Percentiles rank a stretch among this genome's conserved stretches.
phyloP scores from a whole-genome alignment of 2,797 vertebrate species.

The Cyprinella venusta region DNA sequence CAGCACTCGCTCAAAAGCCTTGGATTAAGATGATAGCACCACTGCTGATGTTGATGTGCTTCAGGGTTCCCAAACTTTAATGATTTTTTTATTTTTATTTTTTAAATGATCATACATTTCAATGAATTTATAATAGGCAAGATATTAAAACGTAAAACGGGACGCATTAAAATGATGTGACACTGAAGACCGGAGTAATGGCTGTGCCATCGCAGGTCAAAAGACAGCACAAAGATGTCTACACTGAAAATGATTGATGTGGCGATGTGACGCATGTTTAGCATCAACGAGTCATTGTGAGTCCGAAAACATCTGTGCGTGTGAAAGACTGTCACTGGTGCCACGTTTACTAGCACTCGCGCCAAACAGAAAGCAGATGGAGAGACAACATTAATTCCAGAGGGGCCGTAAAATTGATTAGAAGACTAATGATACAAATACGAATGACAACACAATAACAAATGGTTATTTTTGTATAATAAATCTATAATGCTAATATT shows the following conservation, averaged over 20 bases:
- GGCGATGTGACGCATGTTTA: neutral
- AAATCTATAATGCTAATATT: too few species aligned
- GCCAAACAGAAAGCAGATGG: constrained; percentile 43
- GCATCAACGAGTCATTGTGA: neutral
- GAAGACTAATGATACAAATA: neutral
- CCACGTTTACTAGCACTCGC: neutral
- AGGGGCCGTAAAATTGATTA: neutral
- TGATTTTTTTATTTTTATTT: neutral
- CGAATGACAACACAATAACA: neutral
- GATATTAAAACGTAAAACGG: neutral
- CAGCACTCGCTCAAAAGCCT: constrained; percentile 33
- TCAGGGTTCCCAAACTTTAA: neutral
- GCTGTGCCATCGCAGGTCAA: neutral
- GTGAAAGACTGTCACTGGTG: neutral
- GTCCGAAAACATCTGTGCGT: neutral
- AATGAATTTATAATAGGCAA: neutral
- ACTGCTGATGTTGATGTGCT: neutral
- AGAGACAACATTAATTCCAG: constrained; percentile 23
- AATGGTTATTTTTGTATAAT: neutral
- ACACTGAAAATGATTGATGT: neutral
- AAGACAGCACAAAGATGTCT: neutral
- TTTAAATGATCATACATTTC: neutral
- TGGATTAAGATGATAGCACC: neutral
- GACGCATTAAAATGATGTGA: neutral
- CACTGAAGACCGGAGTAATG: neutral